A percentile compares a stretch with the other conserved stretches of the same genome.
phyloP scores from a whole-genome alignment of 1,140 invertebrate species.

The Philopotamus ludificatus region DNA sequence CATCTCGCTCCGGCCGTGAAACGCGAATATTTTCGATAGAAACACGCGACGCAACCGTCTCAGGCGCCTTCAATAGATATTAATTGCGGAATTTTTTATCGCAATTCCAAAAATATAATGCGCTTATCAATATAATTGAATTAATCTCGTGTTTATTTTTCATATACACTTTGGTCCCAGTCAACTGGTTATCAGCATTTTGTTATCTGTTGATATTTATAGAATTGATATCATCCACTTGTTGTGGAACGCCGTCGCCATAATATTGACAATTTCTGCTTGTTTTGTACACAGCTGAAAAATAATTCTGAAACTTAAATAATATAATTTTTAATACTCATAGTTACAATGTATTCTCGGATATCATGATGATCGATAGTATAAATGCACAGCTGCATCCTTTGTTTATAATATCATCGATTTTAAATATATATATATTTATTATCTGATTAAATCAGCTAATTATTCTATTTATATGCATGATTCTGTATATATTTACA shows the following conservation, averaged over 20 bases:
- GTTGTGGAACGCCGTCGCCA: constrained; percentile 4
- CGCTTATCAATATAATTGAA: constrained; percentile 17
- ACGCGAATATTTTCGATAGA: not conserved
- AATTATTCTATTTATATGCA: too few relatives aligned
- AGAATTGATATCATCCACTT: constrained; percentile 17
- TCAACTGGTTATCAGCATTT: constrained; percentile 5
- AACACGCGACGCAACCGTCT: not conserved
- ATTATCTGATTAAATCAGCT: too few relatives aligned
- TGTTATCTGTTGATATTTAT: constrained; percentile 16
- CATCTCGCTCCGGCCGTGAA: not conserved
- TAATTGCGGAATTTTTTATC: not conserved
- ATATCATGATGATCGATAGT: too few relatives aligned
- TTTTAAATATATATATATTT: too few relatives aligned
- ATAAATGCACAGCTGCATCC: too few relatives aligned
- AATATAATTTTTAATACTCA: too few relatives aligned
- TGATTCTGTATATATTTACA: too few relatives aligned
- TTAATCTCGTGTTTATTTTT: constrained; percentile 17
- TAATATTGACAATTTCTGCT: too few relatives aligned
- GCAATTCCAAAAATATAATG: constrained; percentile 4
- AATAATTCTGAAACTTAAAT: too few relatives aligned
- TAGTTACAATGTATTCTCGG: too few relatives aligned
- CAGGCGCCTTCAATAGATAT: not conserved
- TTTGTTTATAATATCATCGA: too few relatives aligned
- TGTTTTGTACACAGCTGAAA: too few relatives aligned
- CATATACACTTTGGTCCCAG: constrained; percentile 17